phyloP scores from a whole-genome alignment of 2,888 invertebrate genomes.

The Drosophila meridiana region DNA sequence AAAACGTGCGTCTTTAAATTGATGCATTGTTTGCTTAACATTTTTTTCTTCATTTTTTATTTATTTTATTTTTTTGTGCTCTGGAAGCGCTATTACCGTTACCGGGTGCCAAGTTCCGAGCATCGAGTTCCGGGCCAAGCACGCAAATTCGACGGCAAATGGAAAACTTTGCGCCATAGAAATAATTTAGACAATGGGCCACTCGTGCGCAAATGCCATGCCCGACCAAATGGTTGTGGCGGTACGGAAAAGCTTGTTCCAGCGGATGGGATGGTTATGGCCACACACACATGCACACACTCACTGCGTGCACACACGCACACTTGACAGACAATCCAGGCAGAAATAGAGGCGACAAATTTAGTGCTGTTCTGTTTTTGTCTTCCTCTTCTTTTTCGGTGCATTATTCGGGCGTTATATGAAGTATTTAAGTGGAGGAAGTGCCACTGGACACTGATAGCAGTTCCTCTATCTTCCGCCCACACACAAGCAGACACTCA shows the following conservation, averaged over 20 bases:
- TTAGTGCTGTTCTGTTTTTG: constrained; percentile 51
- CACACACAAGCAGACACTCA: constrained; percentile 9
- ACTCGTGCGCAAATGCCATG: constrained; percentile 74
- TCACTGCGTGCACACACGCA: neutral
- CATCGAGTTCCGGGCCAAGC: constrained; percentile 19
- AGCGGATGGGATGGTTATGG: constrained; percentile 20
- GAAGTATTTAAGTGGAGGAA: constrained; percentile 26
- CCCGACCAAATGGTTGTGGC: constrained; percentile 35
- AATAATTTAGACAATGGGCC: constrained; percentile 77
- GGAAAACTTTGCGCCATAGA: constrained; percentile 64
- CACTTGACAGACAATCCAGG: constrained; percentile 27
- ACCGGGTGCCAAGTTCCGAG: constrained; percentile 18
- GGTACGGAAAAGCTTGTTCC: constrained; percentile 18
- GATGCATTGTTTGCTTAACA: constrained; percentile 70
- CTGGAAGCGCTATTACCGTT: constrained; percentile 15
- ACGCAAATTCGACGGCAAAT: constrained; percentile 61
- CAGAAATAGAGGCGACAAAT: constrained; percentile 57
- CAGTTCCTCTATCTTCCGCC: constrained; percentile 13
- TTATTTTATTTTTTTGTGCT: constrained; percentile 38
- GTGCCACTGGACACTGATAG: constrained; percentile 22
- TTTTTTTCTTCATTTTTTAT: constrained; percentile 29
- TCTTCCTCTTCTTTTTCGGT: constrained; percentile 10
- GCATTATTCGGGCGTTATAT: constrained; percentile 25
- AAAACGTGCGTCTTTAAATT: constrained; percentile 62
- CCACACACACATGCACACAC: constrained; percentile 4